Evolutionary conservation across 2,797 vertebrate species (phyloP), one percentile per base, ranked within the genome.

Genomic region (Peromyscus aztecus): DNA sequence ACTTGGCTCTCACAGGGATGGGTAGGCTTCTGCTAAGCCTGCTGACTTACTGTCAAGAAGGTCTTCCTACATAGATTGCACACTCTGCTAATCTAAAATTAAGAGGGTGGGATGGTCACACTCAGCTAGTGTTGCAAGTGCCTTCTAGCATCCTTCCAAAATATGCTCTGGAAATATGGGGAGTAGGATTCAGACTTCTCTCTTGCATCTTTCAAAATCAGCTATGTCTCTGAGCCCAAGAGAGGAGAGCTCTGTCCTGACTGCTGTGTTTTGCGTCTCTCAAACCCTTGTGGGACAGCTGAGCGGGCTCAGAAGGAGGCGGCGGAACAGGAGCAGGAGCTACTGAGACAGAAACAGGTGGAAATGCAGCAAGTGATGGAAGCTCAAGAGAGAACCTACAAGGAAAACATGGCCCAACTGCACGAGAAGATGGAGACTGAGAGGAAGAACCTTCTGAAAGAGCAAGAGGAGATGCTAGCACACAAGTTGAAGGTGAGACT

Each of bases 401-500:
- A 34, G 59, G 49, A 87, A 63, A 86, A 81, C 3, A 21, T 91
- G 13, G 10, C 10, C 2, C 94, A 91, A 10, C 27, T 95, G 10
- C 67, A 86, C 3, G 52, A 63, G 43, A 91, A 95, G 75, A 80
- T 91, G 82, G 55, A 81, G 43, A 61, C 1, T 0, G 89, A 87
- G 11, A 73, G 14, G 4, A 37, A 87, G 43, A 73, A 86, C 23
- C 1, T 80, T 31, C 14, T 87, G n/a, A 87, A 43, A 81, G 52
- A 87, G 24, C 82, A 81, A 29, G 75, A 95, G 46, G 67, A 43
- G 63, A 71, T 5, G 81, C 61, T 91, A 40, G 31, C 10, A 29
- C 73, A 94, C 63, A 94, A 87, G 65, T 11, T 80, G 75, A 91
- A 80, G 75, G 89, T 86, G 23, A 63, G 75, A 2, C 40, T 63